Conservation (phyloP, 1,140 invertebrate genomes). For the Potamilus streckersoni region DNA sequence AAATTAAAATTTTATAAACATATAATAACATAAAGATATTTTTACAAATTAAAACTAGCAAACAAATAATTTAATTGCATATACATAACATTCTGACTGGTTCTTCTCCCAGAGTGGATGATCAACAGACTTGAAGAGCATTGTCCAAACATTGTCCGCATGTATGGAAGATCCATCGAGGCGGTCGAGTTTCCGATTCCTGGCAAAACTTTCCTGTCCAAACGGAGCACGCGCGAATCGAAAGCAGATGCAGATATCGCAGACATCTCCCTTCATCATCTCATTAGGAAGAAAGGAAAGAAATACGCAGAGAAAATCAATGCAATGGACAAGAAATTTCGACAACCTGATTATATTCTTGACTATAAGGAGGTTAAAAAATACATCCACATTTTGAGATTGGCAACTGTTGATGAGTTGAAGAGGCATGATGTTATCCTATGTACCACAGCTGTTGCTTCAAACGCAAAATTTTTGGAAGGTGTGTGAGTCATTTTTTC, state of each 20-base stretch:
- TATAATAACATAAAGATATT: too few relatives aligned
- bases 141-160: conserved; percentile 43
- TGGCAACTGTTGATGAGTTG: conserved; percentile 37
- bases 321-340: conserved; percentile 34
- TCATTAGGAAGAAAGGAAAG: conserved; percentile 44
- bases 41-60: too few relatives aligned
- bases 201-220: conserved; percentile 20
- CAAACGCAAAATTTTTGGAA: conserved; percentile 30
- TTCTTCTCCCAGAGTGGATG: conserved; percentile 30
- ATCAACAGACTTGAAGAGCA: conserved; percentile 28
- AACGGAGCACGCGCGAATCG: conserved; percentile 16
- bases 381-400: conserved; percentile 31
- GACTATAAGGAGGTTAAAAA: conserved; percentile 15
- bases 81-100: too few relatives aligned
- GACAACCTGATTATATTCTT: conserved; percentile 1
- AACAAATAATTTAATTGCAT: too few relatives aligned
- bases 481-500: not conserved
- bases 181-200: conserved; percentile 45
- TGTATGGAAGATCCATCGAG: conserved; percentile 47
- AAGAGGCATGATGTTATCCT: conserved; percentile 40
- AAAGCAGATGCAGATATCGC: conserved; percentile 23
- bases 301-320: conserved; percentile 39
- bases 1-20: too few relatives aligned
- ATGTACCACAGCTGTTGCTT: conserved; percentile 35
- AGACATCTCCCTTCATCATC: conserved; percentile 42